Evolutionary conservation across 2,888 invertebrate genomes (phyloP).

Genomic region (Sialis lutaria): DNA sequence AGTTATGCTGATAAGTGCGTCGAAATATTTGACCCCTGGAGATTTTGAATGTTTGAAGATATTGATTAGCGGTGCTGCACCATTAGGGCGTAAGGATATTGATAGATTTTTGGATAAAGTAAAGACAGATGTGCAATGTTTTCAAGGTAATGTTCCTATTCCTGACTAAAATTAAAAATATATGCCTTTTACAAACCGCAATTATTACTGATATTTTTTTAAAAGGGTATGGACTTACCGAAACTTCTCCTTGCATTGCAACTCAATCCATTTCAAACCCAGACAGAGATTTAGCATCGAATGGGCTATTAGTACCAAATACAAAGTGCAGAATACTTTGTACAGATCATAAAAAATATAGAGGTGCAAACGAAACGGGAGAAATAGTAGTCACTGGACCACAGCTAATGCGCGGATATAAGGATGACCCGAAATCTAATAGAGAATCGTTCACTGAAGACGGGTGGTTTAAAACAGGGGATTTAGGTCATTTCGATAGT

Average conservation of each 20-base stretch:
- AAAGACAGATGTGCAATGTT: slow-evolving; percentile 14
- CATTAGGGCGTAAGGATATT: slow-evolving; percentile 38
- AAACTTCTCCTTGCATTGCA: slow-evolving; percentile 39
- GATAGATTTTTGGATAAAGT: slow-evolving; percentile 32
- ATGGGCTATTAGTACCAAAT: slow-evolving; percentile 34
- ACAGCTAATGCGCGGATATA: slow-evolving; percentile 68
- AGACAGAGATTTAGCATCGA: slow-evolving; percentile 32
- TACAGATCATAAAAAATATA: slow-evolving; percentile 19
- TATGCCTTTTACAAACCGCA: no score
- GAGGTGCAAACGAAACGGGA: slow-evolving; percentile 30
- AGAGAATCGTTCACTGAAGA: slow-evolving; percentile 42
- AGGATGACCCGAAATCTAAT: slow-evolving; percentile 56
- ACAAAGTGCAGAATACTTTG: slow-evolving; percentile 15
- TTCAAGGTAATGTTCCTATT: slow-evolving; percentile 16
- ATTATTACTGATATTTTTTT: slow-evolving; percentile 4
- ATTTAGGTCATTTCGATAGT: slow-evolving; percentile 37
- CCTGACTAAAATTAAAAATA: no score
- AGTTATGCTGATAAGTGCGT: slow-evolving; percentile 51
- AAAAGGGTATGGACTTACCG: slow-evolving; percentile 57
- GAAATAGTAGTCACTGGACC: slow-evolving; percentile 46
- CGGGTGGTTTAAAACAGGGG: slow-evolving; percentile 61
- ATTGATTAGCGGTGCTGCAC: slow-evolving; percentile 50
- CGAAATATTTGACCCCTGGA: slow-evolving; percentile 35
- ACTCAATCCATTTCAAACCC: slow-evolving; percentile 18
- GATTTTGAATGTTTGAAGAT: slow-evolving; percentile 34